Evolutionary conservation across 2,888 invertebrate species (phyloP).

Genomic region (Pinctada fucata): DNA sequence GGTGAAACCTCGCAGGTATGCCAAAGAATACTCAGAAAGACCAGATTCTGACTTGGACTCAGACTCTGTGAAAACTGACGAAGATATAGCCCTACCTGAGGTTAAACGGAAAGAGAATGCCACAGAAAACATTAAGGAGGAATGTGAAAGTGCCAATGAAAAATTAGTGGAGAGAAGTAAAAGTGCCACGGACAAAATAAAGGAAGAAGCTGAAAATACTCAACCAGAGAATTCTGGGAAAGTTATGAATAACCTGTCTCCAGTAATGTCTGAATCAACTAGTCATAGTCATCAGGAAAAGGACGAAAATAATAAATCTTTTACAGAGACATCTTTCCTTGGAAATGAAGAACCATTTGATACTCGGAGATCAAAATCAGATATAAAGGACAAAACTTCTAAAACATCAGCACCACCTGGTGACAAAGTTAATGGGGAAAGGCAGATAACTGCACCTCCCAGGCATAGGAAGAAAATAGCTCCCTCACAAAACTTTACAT

Average conservation of each 20-base stretch:
- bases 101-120: slow-evolving; percentile 11
- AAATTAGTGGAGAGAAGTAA: neutral
- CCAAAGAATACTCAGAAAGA: slow-evolving; percentile 43
- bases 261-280: slow-evolving; percentile 8
- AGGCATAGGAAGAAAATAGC: slow-evolving; percentile 31
- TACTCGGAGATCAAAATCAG: too few species aligned
- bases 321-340: slow-evolving; percentile 35
- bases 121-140: neutral
- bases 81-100: slow-evolving; percentile 26
- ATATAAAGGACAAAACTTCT: neutral
- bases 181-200: slow-evolving; percentile 14
- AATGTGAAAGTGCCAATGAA: neutral
- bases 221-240: slow-evolving; percentile 16
- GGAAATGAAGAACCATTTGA: slow-evolving; percentile 17
- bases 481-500: slow-evolving; percentile 26
- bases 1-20: slow-evolving; percentile 31
- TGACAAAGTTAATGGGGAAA: slow-evolving; percentile 7
- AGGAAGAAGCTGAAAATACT: slow-evolving; percentile 13
- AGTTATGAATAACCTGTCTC: slow-evolving; percentile 17
- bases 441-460: neutral
- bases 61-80: slow-evolving; percentile 21
- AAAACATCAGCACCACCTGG: neutral
- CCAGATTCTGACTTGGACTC: slow-evolving; percentile 36
- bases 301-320: slow-evolving; percentile 11
- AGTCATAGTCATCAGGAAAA: slow-evolving; percentile 18